Base-by-base conservation (phyloP, 1,140 invertebrate genomes). In the Nasonia longicornis region DNA sequence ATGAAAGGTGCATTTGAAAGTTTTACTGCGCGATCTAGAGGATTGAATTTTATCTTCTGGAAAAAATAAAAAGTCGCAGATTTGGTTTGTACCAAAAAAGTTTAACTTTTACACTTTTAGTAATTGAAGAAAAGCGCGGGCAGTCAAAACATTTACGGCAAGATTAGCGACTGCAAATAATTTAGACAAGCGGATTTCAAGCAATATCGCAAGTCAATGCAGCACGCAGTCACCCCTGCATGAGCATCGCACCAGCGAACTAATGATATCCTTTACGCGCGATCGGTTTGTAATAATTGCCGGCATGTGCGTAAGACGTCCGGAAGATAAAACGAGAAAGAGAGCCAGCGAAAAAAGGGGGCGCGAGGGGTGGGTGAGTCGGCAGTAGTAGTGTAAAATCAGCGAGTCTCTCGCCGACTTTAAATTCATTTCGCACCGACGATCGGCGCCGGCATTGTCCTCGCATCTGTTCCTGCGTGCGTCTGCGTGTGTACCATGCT, bases 221-320 rank as follows among this genome's bases (percentile, higher is more conserved):
- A 16, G 4, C 42, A 58, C 73, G 31, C 77, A 74, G 52, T 48
- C 73, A 70, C 42, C 71, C 81, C 58, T 77, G 52, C 7, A 42
- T 42, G 10, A 80, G 38, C n/a, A 58, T 58, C 26, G 29, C 22
- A 63, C 58, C 58, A 69, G 35, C 76, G 66, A 70, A 86, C 87
- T 88, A 88, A 89, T 87, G 86, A 86, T 87, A 87, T 87, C 85
- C 86, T 77, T 88, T 87, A 88, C 87, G 86, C 84, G 72, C 86
- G 88, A 89, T 89, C 87, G 85, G 87, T 83, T 88, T 86, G 84
- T 85, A 89, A 88, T 89, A 88, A 88, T 88, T 88, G 87, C 82
- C 83, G 79, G 22, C 42, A 58, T 48, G 42, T 63, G 76, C 72
- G 52, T 58, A 58, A 58, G 31, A 38, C 66, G 22, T 29, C 63